Evolutionary conservation across 2,797 vertebrate genomes (phyloP), one percentile per base, ranked within the genome.

Genomic region (Chloroceryle inda): DNA sequence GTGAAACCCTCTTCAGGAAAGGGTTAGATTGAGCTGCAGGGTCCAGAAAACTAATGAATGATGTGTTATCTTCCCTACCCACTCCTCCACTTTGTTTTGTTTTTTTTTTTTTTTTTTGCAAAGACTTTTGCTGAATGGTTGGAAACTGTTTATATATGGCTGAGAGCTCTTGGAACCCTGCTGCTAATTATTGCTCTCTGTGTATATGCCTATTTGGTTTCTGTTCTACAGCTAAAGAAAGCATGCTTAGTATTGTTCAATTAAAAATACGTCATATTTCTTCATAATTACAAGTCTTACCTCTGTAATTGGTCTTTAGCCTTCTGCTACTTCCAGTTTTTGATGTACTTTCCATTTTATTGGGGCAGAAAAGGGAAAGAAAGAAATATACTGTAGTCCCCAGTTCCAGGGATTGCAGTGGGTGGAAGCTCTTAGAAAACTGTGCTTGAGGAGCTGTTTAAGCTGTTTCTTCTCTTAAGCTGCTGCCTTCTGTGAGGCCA

Each of bases 401-500:
- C 38, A 37, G 49, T 47, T 85, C 16, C 67, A 91, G 95, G 66
- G 50, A 17, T 71, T 91, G 81, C 72, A 79, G 94, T 89, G 89
- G 84, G 81, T 91, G 82, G 94, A 37, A 89, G 82, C 72, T 79
- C 81, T 77, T 21, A 13, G 2, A 74, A 78, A 74, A 68, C 64
- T 63, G 75, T 24, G 3, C 76, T 94, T 27, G 71, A 92, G 73
- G 64, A 77, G 67, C 74, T 81, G 37, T 12, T 61, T 85, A 62
- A 95, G 77, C 80, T 89, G 77, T 66, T 92, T 68, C 91, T 90
- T 68, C 69, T 86, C n/a, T 56, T 86, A 47, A 77, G 68, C 95
- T 89, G 56, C 73, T 88, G 82, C 82, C 66, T 94, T 79, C 89
- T 94, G 68, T 58, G 85, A 94, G 91, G 85, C 94, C 61, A 47